These are phyloP conservation scores for Plagodis pulveraria DNA, from an alignment of 2,888 invertebrate species.

Conservation along the genomic window DNA sequence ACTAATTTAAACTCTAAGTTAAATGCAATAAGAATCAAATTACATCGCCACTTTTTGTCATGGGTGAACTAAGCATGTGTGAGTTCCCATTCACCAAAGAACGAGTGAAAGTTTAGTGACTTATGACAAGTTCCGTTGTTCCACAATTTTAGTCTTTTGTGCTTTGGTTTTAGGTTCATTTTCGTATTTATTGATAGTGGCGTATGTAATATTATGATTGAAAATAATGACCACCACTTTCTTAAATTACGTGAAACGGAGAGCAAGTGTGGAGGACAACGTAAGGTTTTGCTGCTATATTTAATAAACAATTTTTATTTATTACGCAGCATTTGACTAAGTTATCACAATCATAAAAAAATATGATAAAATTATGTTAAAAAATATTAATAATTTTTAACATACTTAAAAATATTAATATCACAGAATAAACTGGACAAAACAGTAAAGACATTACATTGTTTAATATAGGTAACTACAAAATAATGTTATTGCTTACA, in stretches of 20 bases:
- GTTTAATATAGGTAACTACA: too few species aligned
- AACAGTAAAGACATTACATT: too few species aligned
- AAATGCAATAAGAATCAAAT: conserved; percentile 8
- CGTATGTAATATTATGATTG: conserved; percentile 11
- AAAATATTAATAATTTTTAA: too few species aligned
- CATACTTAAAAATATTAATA: too few species aligned
- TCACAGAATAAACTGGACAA: too few species aligned
- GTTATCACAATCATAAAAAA: too few species aligned
- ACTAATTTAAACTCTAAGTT: conserved; percentile 31
- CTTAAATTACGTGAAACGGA: conserved; percentile 34
- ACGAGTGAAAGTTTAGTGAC: conserved; percentile 35
- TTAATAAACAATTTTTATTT: neutral
- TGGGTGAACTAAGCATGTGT: conserved; percentile 45
- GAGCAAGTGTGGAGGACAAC: conserved; percentile 20
- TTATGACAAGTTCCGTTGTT: conserved; percentile 15
- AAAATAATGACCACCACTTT: conserved; percentile 32
- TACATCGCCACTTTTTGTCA: conserved; percentile 18
- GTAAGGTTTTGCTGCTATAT: conserved; percentile 7
- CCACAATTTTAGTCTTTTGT: conserved; percentile 32
- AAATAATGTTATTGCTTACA: too few species aligned
- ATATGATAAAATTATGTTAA: too few species aligned
- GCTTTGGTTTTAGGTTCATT: neutral
- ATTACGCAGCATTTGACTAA: neutral
- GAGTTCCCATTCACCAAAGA: conserved; percentile 59
- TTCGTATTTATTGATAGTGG: conserved; percentile 2